Conservation (phyloP, 1,140 invertebrate species). For the Ceratina calcarata region DNA sequence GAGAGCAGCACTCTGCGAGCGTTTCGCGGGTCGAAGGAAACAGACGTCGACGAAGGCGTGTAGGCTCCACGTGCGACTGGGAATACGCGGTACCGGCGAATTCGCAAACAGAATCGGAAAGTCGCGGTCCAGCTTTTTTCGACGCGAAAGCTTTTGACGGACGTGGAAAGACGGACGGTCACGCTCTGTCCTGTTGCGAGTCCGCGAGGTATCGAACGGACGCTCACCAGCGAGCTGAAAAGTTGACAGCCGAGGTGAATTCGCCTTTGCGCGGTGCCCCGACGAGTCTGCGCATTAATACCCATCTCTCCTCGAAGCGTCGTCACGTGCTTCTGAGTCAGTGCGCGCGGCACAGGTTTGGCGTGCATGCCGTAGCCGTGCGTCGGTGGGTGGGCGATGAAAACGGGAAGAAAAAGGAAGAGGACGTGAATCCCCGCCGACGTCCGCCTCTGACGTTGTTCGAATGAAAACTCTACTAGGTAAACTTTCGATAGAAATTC, state of each 20-base stretch:
- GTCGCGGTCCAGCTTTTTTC: too few relatives aligned
- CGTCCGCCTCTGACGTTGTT: too few relatives aligned
- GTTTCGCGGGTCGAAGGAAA: too few relatives aligned
- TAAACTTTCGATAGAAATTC: too few relatives aligned
- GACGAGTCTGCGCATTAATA: constrained; percentile 42
- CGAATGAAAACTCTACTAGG: too few relatives aligned
- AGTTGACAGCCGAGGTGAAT: constrained; percentile 46
- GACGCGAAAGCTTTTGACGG: constrained; percentile 4
- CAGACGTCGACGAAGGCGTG: too few relatives aligned
- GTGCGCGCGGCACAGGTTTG: not conserved
- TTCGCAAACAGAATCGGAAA: too few relatives aligned
- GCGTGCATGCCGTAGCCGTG: not conserved
- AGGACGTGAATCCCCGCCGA: too few relatives aligned
- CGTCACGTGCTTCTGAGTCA: constrained; percentile 42
- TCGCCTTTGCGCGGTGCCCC: constrained; percentile 47
- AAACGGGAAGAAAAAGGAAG: not conserved
- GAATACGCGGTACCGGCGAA: too few relatives aligned
- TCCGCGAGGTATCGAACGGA: not conserved
- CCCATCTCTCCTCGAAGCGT: constrained; percentile 41
- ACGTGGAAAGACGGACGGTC: constrained; percentile 35
- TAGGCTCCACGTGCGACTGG: too few relatives aligned
- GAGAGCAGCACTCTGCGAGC: too few relatives aligned
- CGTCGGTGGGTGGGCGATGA: not conserved
- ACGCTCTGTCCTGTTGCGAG: constrained; percentile 38
- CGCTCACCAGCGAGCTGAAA: constrained; percentile 40